A percentile compares a stretch with the other conserved stretches of the same genome.
These are phyloP conservation scores for Falco cherrug DNA, from an alignment of 2,797 vertebrate genomes.

Conservation along the genomic window DNA sequence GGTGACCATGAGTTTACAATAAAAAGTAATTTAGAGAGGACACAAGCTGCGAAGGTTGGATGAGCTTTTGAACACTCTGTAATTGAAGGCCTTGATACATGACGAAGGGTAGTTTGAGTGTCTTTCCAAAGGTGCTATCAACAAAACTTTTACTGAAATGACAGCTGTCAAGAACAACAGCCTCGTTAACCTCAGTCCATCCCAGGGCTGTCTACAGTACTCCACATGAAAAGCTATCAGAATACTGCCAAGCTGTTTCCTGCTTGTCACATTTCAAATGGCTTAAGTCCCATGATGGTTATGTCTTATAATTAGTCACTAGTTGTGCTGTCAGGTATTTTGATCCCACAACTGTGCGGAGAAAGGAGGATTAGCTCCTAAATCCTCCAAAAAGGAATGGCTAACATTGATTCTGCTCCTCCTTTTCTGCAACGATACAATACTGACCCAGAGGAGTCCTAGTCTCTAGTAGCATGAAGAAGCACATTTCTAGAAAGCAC, in stretches of 20 bases:
- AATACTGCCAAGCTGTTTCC: not conserved
- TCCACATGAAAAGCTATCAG: not conserved
- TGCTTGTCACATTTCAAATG: not conserved
- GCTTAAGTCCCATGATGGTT: not conserved
- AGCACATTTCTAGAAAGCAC: not conserved
- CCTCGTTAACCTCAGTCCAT: not conserved
- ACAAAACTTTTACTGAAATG: not conserved
- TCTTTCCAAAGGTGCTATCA: slow-evolving; percentile 1
- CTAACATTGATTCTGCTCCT: not conserved
- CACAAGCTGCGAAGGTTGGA: slow-evolving; percentile 4
- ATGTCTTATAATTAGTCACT: not conserved
- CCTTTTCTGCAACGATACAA: not conserved
- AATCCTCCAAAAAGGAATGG: not conserved
- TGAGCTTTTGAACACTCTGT: not conserved
- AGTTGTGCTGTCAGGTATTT: not conserved
- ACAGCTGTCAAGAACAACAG: not conserved
- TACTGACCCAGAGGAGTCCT: not conserved
- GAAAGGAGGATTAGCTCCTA: not conserved
- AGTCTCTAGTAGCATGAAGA: not conserved
- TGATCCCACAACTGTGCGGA: not conserved
- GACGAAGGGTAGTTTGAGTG: not conserved
- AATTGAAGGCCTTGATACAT: slow-evolving; percentile 1
- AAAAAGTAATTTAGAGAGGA: slow-evolving; percentile 24
- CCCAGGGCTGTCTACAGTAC: not conserved
- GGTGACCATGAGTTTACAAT: slow-evolving; percentile 14